Percentiles rank a stretch among this genome's conserved stretches.
Conservation (phyloP, 2,888 invertebrate genomes). For the Mesorhabditis sp. region DNA sequence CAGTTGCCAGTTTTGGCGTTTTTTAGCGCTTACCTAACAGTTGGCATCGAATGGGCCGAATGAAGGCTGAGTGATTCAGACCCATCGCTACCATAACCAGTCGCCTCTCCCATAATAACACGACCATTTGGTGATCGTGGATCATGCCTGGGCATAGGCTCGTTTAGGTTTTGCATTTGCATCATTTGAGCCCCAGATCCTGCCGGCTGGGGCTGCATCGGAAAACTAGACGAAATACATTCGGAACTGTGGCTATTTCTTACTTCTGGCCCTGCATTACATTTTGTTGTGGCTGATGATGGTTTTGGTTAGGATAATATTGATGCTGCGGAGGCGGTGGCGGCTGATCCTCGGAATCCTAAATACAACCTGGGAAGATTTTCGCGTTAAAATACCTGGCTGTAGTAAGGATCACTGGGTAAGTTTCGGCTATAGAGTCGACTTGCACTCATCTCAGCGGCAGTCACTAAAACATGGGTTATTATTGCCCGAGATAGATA, state of each 20-base stretch:
- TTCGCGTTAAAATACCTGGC: background rate
- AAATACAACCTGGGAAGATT: background rate
- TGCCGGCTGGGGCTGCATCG: too few species aligned
- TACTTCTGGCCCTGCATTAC: constrained; percentile 12
- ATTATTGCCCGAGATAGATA: too few species aligned
- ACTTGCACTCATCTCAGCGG: constrained; percentile 35
- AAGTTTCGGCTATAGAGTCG: constrained; percentile 18
- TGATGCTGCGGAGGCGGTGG: constrained; percentile 19
- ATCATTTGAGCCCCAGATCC: background rate
- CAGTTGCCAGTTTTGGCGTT: background rate
- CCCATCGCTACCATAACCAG: constrained; percentile 54
- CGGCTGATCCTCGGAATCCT: constrained; percentile 14
- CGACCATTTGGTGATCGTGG: constrained; percentile 37
- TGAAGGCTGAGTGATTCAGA: constrained; percentile 54
- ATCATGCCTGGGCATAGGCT: constrained; percentile 19
- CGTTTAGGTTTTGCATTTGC: constrained; percentile 15
- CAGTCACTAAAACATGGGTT: constrained; percentile 28
- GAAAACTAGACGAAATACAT: too few species aligned
- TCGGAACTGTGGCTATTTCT: constrained; percentile 4
- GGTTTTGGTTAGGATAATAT: constrained; percentile 9
- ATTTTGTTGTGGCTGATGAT: constrained; percentile 18
- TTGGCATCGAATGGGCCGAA: constrained; percentile 51
- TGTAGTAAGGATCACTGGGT: constrained; percentile 7
- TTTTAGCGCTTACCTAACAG: constrained; percentile 24
- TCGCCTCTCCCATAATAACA: constrained; percentile 23